phyloP scores from a whole-genome alignment of 2,888 invertebrate genomes.

The Epistrophe grossulariae region DNA sequence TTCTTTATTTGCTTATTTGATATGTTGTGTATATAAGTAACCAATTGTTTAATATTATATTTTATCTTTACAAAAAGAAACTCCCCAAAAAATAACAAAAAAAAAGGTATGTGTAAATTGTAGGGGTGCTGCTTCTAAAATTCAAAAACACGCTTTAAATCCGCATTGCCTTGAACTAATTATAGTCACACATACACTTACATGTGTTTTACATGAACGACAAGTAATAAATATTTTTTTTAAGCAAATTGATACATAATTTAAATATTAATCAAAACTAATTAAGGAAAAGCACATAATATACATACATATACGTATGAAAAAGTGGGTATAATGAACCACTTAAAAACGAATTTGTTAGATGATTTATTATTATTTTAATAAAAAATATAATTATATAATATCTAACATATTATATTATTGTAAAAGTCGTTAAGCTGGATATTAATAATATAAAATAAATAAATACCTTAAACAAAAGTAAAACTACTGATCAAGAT shows the following conservation, averaged over 20 bases:
- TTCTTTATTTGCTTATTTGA: slow-evolving; percentile 52
- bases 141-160: slow-evolving; percentile 55
- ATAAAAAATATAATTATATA: slow-evolving; percentile 6
- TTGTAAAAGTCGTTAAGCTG: slow-evolving; percentile 24
- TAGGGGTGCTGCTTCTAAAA: slow-evolving; percentile 53
- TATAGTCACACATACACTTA: slow-evolving; percentile 28
- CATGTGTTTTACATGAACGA: slow-evolving; percentile 22
- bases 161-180: slow-evolving; percentile 54
- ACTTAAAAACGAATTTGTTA: slow-evolving; percentile 29
- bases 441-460: slow-evolving; percentile 31
- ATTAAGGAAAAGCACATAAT: slow-evolving; percentile 27
- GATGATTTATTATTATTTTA: slow-evolving; percentile 22
- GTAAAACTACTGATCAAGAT: slow-evolving; percentile 41
- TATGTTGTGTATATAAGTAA: slow-evolving; percentile 73
- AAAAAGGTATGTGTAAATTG: slow-evolving; percentile 33
- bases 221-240: slow-evolving; percentile 25
- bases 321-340: background rate
- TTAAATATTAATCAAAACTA: slow-evolving; percentile 45
- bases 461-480: slow-evolving; percentile 2
- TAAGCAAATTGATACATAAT: slow-evolving; percentile 17
- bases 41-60: slow-evolving; percentile 62
- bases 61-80: slow-evolving; percentile 42
- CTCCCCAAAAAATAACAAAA: slow-evolving; percentile 9
- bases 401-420: slow-evolving; percentile 34
- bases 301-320: slow-evolving; percentile 8